Base-by-base conservation (phyloP, 2,888 invertebrate genomes). In the Drosophila putrida region DNA sequence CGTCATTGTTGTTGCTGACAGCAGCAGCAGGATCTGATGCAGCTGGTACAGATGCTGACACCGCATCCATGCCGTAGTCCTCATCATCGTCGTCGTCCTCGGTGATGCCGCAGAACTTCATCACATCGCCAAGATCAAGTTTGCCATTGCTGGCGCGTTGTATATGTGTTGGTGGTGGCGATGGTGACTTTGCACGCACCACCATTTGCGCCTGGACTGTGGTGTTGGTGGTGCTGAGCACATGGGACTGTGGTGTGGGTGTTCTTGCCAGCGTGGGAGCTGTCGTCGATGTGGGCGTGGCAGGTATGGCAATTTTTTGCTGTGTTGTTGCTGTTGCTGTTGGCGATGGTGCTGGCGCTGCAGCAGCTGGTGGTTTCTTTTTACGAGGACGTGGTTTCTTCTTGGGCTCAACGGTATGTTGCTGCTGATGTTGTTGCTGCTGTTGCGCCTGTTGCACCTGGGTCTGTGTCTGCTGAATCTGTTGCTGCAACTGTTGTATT, bases 91-190 rank as follows among this genome's bases (percentile, higher is more conserved):
- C 95, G 71, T 96, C 96, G 72, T 95, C 95, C 55, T 95, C 95
- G 71, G 95, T 95, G 62, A 93, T 93, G 92, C 96, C 95, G 51
- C 95, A 95, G 68, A 95, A 93, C 91, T 95, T 95, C 94, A 96
- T 96, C 39, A 96, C 95, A 91, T 95, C 95, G 57, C 95, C 95
- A 80, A 96, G 93, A 91, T 95, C 95, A 58, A 95, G 91, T 88
- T 95, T 94, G 11, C 92, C 92, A 55, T 91, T 91, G 80, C 91
- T 91, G 59, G 92, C 80, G 41, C 90, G 83, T 57, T 82, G 88
- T 64, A 82, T 90, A 72, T 89, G 88, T 71, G 83, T 84, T 33
- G 90, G 90, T 38, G 90, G 82, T 11, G 75, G 75, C 51, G 75
- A 76, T 38, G 79, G 75, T 33, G 75, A 76, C 59, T 76, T 76